Evolutionary conservation across 2,113 vertebrate genomes (phyloP), one percentile per base, ranked within the genome.

Genomic region (Phylloscopus trochiloides): DNA sequence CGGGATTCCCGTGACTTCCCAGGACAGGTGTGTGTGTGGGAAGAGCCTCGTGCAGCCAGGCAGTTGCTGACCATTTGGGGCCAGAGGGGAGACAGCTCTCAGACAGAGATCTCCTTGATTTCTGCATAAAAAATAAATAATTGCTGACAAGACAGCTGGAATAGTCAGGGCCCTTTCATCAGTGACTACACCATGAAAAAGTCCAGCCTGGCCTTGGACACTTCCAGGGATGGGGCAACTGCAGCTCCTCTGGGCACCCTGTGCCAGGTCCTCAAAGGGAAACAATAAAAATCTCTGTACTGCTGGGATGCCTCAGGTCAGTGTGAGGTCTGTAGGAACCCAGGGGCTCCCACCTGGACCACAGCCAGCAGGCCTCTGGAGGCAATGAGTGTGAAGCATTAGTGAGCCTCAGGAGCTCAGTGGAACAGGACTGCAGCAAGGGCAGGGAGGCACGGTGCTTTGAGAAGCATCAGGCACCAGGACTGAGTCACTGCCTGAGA

Each of bases 21-120:
- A 3, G 73, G 45, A 72, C n/a, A 67, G 51, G 13, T 1, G 3
- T 6, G 59, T 42, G 5, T 0, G 0, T 20, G 26, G 7, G 16
- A 54, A 34, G 40, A 2, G 4, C 32, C 51, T 81, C 0, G 0
- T 32, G 34, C 32, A 16, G 54, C 34, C 51, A 31, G 43, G 58
- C 38, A 21, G 8, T 38, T 14, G 20, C 26, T 50, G 73, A 36
- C 45, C 42, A 29, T 10, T 31, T 57, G 68, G 52, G 65, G 40
- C 36, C 34, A 52, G 31, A 70, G 51, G 8, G 19, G 21, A 74
- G 62, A 18, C 1, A 5, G 14, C 20, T 71, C 62, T 58, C 51
- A 24, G 24, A 31, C 17, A 17, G 77, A 74, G 86, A 58, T 34
- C 42, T 34, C 29, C 24, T 63, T 59, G 21, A 22, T 11, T 72